These are phyloP conservation scores for Chrysolina americana DNA, from an alignment of 2,888 invertebrate species.

Conservation along the genomic window DNA sequence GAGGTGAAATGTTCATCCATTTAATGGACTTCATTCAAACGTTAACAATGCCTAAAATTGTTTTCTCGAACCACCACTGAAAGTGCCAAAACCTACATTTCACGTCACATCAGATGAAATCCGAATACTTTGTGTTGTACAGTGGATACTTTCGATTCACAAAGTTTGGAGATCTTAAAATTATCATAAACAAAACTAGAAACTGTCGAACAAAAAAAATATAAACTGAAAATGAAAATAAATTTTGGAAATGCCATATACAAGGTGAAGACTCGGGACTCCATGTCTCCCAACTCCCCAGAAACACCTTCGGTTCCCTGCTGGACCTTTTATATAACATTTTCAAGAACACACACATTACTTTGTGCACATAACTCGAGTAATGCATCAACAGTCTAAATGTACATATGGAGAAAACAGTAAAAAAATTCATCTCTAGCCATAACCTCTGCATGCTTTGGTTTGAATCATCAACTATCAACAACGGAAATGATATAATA, in stretches of 20 bases:
- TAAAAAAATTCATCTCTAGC: constrained; percentile 4
- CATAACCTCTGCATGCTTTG: constrained; percentile 52
- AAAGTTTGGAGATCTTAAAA: not conserved
- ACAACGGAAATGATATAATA: constrained; percentile 63
- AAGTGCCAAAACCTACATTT: constrained; percentile 52
- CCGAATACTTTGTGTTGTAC: constrained; percentile 42
- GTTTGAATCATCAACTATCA: constrained; percentile 56
- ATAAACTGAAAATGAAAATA: not conserved
- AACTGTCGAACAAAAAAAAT: not conserved
- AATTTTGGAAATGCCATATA: not conserved
- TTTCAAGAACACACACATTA: constrained; percentile 22
- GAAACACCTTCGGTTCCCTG: not conserved
- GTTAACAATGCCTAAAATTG: constrained; percentile 54
- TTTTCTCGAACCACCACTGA: constrained; percentile 1
- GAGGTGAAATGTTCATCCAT: constrained; percentile 66
- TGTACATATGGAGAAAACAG: constrained; percentile 49
- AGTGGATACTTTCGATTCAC: constrained; percentile 25
- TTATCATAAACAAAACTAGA: not conserved
- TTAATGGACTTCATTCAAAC: constrained; percentile 59
- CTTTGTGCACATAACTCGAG: not conserved
- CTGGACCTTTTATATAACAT: constrained; percentile 4
- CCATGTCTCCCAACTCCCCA: not conserved
- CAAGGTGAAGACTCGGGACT: not conserved
- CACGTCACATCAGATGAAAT: constrained; percentile 58
- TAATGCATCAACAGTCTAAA: constrained; percentile 25